Base-by-base conservation (phyloP, 2,797 vertebrate genomes). In the Diplodus sargus region DNA sequence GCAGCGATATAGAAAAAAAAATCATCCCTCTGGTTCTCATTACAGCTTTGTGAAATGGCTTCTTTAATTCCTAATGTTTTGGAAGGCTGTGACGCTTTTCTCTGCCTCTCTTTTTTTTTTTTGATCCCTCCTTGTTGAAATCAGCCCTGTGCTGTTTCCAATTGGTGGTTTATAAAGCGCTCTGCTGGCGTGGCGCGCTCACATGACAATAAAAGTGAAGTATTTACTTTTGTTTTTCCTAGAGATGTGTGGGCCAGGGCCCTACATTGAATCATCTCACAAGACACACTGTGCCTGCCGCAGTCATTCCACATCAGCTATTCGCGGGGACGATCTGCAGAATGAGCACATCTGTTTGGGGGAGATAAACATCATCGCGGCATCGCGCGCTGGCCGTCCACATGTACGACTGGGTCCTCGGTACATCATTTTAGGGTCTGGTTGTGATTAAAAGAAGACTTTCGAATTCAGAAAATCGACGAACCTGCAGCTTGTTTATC, bases 191-290 rank as follows among this genome's bases (percentile, higher is more conserved):
- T 78, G 69, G 86, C 67, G 13, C 68, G 8, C 83, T 83, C 87
- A 72, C 81, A 89, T 78, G 82, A 91, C 90, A 94, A 93, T 93
- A 94, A 93, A 94, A 93, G 59, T 86, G 62, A 89, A 91, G 86
- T 89, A 87, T 94, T 94, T 91, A 93, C 91, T 90, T 90, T 93
- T 87, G 90, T 90, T 93, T 92, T 90, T 91, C 89, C 78, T 89
- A 74, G 74, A 84, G 74, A 83, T 83, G 81, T 87, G 89, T 74
- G 70, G 76, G 68, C 70, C 83, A 51, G 87, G 34, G n/a, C n/a
- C n/a, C n/a, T n/a, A n/a, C n/a, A 53, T 82, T 85, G 92, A 87
- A 72, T 89, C 81, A 75, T 77, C 77, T 28, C 28, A 70, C n/a
- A 64, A 64, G 81, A 63, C 62, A 57, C 61, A 9, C 69, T 42